Evolutionary conservation across 2,797 vertebrate species (phyloP), one percentile per base, ranked within the genome.

Genomic region (Mus spretus): DNA sequence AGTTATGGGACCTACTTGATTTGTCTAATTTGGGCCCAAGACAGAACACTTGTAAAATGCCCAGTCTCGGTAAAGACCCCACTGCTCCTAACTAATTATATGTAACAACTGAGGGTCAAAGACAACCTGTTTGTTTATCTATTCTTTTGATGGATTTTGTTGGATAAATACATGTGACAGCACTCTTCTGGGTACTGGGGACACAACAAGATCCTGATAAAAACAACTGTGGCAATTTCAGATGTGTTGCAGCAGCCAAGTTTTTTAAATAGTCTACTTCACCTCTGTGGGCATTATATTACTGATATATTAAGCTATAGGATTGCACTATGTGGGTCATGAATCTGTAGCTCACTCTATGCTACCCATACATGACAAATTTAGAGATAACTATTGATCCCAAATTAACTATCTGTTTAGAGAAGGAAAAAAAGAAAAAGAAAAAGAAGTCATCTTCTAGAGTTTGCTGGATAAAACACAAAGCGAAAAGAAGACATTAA

Each of bases 401-500:
- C 57, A 89, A 97, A 81, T 89, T 87, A 14, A 63, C 59, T 53
- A 78, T 59, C 47, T 67, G 22, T 1, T 81, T 92, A 47, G 74
- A 31, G 31, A 72, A 61, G 22, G 90, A 61, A 59, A 40, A 22
- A 55, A 55, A 44, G 44, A 59, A 40, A 22, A 59, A 86, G 96
- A 92, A 59, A 86, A 96, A 92, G 26, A 93, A 94, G 31, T 7
- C 6, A 9, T 2, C 26, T 94, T 95, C 72, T 87, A 75, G 84
- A 93, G 53, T 87, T 91, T 92, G 4, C 61, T 86, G 67, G 28
- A 65, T 89, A 90, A 97, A 94, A 93, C 24, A 80, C 53, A 55
- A 83, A 47, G 53, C 75, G 31, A 86, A 82, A 77, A 61, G 50
- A 86, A n/a, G 55, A 96, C 96, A 95, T 90, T 53, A 63, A 94